Evolutionary conservation across 2,113 vertebrate species (phyloP), one percentile per base, ranked within the genome.

Genomic region (Myotis davidii): DNA sequence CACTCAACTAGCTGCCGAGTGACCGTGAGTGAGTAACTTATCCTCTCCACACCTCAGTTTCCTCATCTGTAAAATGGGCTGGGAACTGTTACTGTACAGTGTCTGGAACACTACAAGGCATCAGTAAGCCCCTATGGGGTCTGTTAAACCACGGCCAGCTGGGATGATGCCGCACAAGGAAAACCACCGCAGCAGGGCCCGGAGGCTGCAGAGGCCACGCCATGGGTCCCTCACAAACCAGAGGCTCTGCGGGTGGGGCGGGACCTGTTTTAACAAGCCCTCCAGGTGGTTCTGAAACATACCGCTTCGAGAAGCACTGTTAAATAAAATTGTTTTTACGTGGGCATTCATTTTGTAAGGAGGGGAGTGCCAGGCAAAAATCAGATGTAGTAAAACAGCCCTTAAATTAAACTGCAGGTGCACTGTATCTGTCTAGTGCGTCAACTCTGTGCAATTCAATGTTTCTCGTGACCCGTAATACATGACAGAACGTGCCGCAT

Each of bases 41-140:
- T 21, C 61, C 34, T 69, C 39, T 18, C 59, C 25, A 25, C 20
- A 11, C 45, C 42, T 17, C 59, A 7, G n/a, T 64, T 42, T 92
- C 52, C 85, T 83, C 70, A 39, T 56, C 45, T 73, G 32, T 64
- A 50, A 83, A 90, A 56, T 7, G 61, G 45, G n/a, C 21, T 21
- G n/a, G 1, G 48, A 25, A n/a, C 0, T 34, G 21, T 3, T 13
- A 18, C 16, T 54, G 64, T 5, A 20, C 17, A 0, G 39, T 21
- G 45, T 74, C 42, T 25, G 27, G 67, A 45, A n/a, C 2, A 32
- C 25, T 7, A 16, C 0, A 0, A 4, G 18, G 39, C 13, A 4
- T 32, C 20, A 20, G n/a, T 16, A 13, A 32, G 50, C 18, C 3
- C 17, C 6, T 5, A 5, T 4, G 37, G 9, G 74, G 45, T 45